Base-by-base conservation (phyloP, 64 coral and sea anemone genomes). In the Pocillopora damicornis region DNA sequence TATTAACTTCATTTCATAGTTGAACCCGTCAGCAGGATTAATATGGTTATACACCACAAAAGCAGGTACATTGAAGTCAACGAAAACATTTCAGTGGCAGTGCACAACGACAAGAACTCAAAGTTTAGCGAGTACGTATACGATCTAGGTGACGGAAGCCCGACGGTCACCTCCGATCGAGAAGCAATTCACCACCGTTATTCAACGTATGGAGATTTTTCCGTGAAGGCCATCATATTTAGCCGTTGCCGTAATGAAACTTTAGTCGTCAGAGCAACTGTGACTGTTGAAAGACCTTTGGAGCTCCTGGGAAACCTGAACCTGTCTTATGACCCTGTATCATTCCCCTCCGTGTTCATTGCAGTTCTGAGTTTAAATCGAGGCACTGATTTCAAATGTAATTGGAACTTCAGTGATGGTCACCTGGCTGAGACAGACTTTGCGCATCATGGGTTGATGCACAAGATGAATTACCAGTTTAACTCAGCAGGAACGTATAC, bases 361-460 rank as follows among this genome's bases (percentile, higher is more conserved):
- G 61, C 38, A 9, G 35, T 68, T 85, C 26, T 85, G 67, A 68
- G 18, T 26, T 68, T 23, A 66, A 30, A 42, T 68, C 61, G 22
- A 23, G 81, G 81, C 15, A 68, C 81, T 38, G 62, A 85, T 85
- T 68, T 85, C 59, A 69, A 85, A 58, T 85, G 81, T 58, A 45
- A 68, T 14, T 85, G 81, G 81, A 85, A 57, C 12, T 68, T 85
- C 67, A 58, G 81, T 13, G 63, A 85, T 15, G 81, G 81, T 20
- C 36, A 85, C 30, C 12, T 45, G 35, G 25, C 17, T 25, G 38
- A 85, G 16, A 85, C 67, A 26, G 17, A 22, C 13, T 66, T 68
- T 35, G 62, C 26, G 13, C 34, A 66, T 58, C 61, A 85, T 20
- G 81, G 81, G 25, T 22, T 35, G 58, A 85, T 20, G 12, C 67